Evolutionary conservation across 2,797 vertebrate species (phyloP), one percentile per base, ranked within the genome.

Genomic region (Notamacropus eugenii): DNA sequence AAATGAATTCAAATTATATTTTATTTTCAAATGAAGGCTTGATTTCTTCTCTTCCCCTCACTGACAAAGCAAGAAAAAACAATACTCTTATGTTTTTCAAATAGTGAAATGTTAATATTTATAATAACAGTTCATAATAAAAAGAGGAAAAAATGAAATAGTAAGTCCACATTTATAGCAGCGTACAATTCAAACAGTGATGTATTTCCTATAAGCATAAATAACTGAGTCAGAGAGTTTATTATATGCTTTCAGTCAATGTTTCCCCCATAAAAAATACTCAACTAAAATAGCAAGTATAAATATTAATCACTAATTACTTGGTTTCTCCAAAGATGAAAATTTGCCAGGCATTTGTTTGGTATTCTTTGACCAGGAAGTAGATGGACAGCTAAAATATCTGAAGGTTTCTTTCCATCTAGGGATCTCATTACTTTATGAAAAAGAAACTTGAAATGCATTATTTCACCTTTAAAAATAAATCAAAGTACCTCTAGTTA

Each of bases 391-490:
- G 74, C 24, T 82, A 24, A 82, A 46, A 82, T 82, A 27, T 24
- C 16, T 9, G n/a, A 82, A 82, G 19, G 34, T 82, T 92, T 92
- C 27, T 50, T 40, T 28, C 12, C 54, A 58, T 50, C 34, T 92
- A 92, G 56, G 46, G 28, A 82, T 92, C 28, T 52, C 11, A 46
- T 46, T 59, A 31, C 40, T 59, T 59, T 52, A 59, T 46, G 56
- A 92, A 92, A 92, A 29, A 92, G 13, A 59, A 92, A 59, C 40
- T 52, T 46, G 50, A 59, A 16, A 92, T 59, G 27, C 3, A 52
- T 59, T 40, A 92, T 29, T 92, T 92, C 27, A 58, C 19, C 40
- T 92, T 91, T 92, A 31, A 92, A 92, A 59, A 52, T 92, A 92
- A 50, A 50, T 27, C 46, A 59, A 59, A 46, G 40, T 92, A 59